Base-by-base conservation (phyloP, 2,888 invertebrate genomes). In the Beris morrisii region DNA sequence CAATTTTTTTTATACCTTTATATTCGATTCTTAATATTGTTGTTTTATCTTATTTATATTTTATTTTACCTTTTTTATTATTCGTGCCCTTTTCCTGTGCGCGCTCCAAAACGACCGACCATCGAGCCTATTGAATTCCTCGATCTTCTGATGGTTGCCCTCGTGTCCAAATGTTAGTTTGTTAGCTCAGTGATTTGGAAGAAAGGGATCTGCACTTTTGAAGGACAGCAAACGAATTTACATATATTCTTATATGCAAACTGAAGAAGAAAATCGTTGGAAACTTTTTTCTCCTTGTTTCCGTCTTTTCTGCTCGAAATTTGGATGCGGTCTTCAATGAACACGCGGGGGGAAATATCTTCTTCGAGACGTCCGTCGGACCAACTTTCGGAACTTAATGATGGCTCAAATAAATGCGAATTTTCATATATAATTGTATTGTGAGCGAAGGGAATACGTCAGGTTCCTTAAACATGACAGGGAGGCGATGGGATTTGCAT, bases 131-230 rank as follows among this genome's bases (percentile, higher is more conserved):
- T 64, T 64, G 55, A 64, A 64, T 64, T 46, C 64, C 15, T 46
- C 46, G 43, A 50, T 61, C 50, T 38, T 61, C 32, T 61, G 57
- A 31, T 58, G 13, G 50, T 38, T 61, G 61, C 50, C 50, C 15
- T 65, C 50, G 44, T 44, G 65, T 57, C 57, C 52, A 65, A 65
- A 65, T 65, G 65, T 65, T 65, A 65, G 65, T 65, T 65, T 56
- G 56, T 65, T 65, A 58, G 46, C 44, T 78, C 77, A 78, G 69
- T 78, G 77, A 75, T 75, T 76, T 74, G 77, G 76, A 78, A 61
- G 61, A 61, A 61, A 75, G 70, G 74, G 74, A 76, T 77, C 77
- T 77, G 76, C 75, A 75, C 77, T 76, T 78, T 75, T 78, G 76
- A 76, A 73, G 74, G 76, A 77, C 76, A 72, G 67, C 70, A 72